These are phyloP conservation scores for Anguilla marmorata DNA, from an alignment of 2,797 vertebrate species.

Conservation along the genomic window DNA sequence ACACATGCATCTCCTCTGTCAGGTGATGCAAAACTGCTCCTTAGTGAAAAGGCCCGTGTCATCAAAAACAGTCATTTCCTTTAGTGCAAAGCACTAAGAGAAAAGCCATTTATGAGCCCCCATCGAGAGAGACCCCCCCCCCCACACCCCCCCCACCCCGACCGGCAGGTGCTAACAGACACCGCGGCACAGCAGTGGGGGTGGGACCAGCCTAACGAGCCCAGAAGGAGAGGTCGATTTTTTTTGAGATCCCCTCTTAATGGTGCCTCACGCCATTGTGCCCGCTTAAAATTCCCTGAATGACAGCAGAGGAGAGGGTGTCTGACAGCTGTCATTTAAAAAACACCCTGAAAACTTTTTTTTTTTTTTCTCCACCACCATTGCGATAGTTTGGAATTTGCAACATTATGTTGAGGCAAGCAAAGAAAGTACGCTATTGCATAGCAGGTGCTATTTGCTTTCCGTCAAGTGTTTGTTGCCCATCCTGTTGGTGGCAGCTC, in stretches of 20 bases:
- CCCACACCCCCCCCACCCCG: slow-evolving; percentile 31
- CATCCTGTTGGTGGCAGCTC: not conserved
- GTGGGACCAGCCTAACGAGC: not conserved
- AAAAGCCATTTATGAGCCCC: slow-evolving; percentile 32
- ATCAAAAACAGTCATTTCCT: not conserved
- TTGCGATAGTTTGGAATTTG: slow-evolving; percentile 20
- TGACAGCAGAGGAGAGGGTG: not conserved
- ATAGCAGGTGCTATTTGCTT: slow-evolving; percentile 12
- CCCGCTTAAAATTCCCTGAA: not conserved
- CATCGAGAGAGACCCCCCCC: slow-evolving; percentile 41
- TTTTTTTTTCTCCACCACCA: not conserved
- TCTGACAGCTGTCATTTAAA: slow-evolving; percentile 10
- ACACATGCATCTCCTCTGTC: not conserved
- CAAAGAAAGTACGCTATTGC: slow-evolving; percentile 32
- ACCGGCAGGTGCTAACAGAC: slow-evolving; percentile 52
- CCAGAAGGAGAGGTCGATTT: not conserved
- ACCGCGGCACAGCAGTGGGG: slow-evolving; percentile 50
- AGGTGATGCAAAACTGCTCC: not conserved
- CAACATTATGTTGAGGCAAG: slow-evolving; percentile 25
- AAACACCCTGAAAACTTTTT: slow-evolving; percentile 8
- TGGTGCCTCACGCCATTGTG: not conserved
- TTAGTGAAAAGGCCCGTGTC: not conserved
- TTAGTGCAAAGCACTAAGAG: slow-evolving; percentile 20
- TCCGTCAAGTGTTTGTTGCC: not conserved
- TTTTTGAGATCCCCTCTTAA: slow-evolving; percentile 1